A percentile compares a stretch with the other conserved stretches of the same genome.
These are phyloP conservation scores for Callionymus lyra DNA, from an alignment of 2,113 vertebrate genomes.

Conservation along the genomic window DNA sequence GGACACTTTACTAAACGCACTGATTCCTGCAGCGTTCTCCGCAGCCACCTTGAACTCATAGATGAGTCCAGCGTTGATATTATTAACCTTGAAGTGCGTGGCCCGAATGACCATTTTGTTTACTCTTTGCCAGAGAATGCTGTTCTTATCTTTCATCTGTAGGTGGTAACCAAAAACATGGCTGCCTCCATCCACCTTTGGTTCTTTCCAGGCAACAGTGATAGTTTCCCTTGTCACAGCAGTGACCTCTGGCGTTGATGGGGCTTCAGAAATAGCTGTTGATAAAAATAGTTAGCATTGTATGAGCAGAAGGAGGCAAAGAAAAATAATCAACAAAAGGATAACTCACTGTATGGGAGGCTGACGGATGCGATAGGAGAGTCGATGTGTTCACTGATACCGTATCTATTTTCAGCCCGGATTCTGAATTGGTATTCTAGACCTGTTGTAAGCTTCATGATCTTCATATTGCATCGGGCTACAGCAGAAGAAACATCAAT, in stretches of 20 bases:
- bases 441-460: slow-evolving; percentile 87
- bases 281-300: not conserved
- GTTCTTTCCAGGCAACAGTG: slow-evolving; percentile 87
- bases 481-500: slow-evolving; percentile 89
- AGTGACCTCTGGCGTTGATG: slow-evolving; percentile 83
- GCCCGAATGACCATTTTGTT: slow-evolving; percentile 91
- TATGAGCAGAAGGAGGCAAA: not conserved
- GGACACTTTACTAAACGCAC: slow-evolving; percentile 83
- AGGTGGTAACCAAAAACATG: slow-evolving; percentile 86
- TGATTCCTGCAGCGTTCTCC: slow-evolving; percentile 89
- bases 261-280: slow-evolving; percentile 81
- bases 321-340: not conserved
- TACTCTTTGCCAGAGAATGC: slow-evolving; percentile 90
- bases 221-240: slow-evolving; percentile 84
- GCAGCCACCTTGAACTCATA: slow-evolving; percentile 96
- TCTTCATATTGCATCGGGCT: slow-evolving; percentile 86
- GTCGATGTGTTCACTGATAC: slow-evolving; percentile 91
- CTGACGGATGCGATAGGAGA: slow-evolving; percentile 76
- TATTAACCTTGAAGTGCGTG: slow-evolving; percentile 86
- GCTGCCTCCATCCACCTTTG: slow-evolving; percentile 86
- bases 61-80: slow-evolving; percentile 83
- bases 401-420: slow-evolving; percentile 94
- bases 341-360: slow-evolving; percentile 89
- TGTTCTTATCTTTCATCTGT: slow-evolving; percentile 97
- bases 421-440: slow-evolving; percentile 97